Conservation (phyloP, 2,797 vertebrate species). For the Acanthurus tractus region DNA sequence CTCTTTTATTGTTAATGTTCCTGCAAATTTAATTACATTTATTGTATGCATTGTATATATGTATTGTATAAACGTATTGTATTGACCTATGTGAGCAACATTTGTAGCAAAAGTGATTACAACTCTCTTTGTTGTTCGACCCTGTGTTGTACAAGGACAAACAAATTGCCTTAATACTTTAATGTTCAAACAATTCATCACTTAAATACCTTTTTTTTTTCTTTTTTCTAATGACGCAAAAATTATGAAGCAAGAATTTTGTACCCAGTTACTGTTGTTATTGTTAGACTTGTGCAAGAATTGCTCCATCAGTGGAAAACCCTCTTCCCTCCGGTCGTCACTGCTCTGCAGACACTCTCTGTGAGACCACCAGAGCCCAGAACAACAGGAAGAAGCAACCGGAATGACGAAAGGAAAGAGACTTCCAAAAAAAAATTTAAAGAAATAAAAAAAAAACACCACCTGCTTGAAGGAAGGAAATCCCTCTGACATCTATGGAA, state of each 20-base stretch:
- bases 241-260: slow-evolving; percentile 15
- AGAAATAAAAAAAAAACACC: neutral
- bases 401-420: slow-evolving; percentile 27
- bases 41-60: too few species aligned
- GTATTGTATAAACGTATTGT: too few species aligned
- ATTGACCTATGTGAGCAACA: too few species aligned
- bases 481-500: slow-evolving; percentile 48
- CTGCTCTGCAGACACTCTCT: slow-evolving; percentile 39
- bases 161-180: too few species aligned
- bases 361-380: slow-evolving; percentile 22
- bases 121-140: too few species aligned
- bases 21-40: too few species aligned
- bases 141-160: too few species aligned
- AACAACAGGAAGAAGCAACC: slow-evolving; percentile 23
- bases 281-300: neutral
- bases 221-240: neutral
- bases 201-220: neutral
- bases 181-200: neutral
- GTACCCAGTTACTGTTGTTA: neutral
- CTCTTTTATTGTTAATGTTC: too few species aligned
- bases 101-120: too few species aligned
- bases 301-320: slow-evolving; percentile 8
- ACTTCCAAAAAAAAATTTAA: neutral
- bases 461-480: slow-evolving; percentile 39
- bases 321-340: slow-evolving; percentile 16